Evolutionary conservation across 2,888 invertebrate genomes (phyloP), one percentile per base, ranked within the genome.

Genomic region (Chirona hameri): DNA sequence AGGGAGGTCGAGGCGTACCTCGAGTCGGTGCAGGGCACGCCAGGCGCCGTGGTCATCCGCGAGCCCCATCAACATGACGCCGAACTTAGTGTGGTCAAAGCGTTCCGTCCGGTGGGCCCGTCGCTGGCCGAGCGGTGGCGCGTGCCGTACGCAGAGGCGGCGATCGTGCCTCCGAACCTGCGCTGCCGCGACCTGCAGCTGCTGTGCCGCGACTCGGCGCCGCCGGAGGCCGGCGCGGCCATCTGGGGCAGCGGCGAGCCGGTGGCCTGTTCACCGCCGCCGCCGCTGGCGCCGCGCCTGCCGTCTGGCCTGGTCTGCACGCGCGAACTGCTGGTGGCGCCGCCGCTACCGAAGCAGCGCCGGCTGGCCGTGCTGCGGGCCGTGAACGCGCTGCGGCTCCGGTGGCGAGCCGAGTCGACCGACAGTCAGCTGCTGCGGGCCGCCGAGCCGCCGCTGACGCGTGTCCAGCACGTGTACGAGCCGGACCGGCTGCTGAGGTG

Each of bases 251-350:
- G 21, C 24, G 76, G 76, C 46, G 76, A 76, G 7, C 27, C 27
- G 80, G 79, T 39, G 10, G 52, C 27, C 21, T 9, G 29, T 10
- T 12, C 27, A 2, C 39, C 27, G 29, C 29, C 15, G 48, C 27
- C 27, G 52, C 27, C 52, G 52, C n/a, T 12, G 4, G n/a, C 46
- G 14, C 46, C 29, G n/a, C 79, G 52, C 3, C 79, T 52, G 27
- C 80, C 80, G 52, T 14, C 48, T 24, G 80, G 80, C 0, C 52
- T 80, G 80, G 80, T 80, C 14, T 52, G n/a, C 7, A 52, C 52
- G 4, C 52, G 80, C 18, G 80, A 80, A 52, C 52, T 80, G 52
- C 52, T 80, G 80, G 52, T 80, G 27, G 27, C 52, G 27, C 80
- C 80, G 27, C 15, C 80, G 52, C 52, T 80, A 27, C n/a, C n/a